A percentile compares a stretch with the other conserved stretches of the same genome.
phyloP scores from a whole-genome alignment of 1,140 invertebrate genomes.

The Pachyrhynchus sulphureomaculatus region DNA sequence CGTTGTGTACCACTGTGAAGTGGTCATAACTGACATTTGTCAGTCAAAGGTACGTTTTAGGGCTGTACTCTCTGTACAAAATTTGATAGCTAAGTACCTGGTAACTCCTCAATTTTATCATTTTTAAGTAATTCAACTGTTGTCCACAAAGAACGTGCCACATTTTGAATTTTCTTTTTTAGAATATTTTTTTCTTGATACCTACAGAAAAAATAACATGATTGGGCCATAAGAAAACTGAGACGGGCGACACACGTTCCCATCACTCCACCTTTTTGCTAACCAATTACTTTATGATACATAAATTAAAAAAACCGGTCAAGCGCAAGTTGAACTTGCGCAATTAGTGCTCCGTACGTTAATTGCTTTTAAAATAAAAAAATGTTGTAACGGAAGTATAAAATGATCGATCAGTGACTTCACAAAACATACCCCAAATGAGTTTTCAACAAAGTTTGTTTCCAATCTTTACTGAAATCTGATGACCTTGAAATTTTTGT shows the following conservation, averaged over 20 bases:
- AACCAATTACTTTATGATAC: neutral
- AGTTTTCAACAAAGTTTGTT: no score
- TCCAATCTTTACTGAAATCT: no score
- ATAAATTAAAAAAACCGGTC: no score
- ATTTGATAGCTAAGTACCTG: constrained; percentile 1
- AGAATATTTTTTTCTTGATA: neutral
- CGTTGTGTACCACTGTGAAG: neutral
- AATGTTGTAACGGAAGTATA: no score
- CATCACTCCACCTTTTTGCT: neutral
- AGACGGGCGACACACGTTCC: neutral
- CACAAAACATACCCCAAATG: no score
- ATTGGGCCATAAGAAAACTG: neutral
- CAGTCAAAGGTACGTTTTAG: neutral
- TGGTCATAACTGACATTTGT: neutral
- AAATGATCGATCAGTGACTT: no score
- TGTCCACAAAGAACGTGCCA: neutral
- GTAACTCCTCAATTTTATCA: constrained; percentile 9
- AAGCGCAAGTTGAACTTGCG: no score
- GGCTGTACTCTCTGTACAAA: neutral
- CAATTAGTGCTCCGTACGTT: no score
- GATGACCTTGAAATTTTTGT: no score
- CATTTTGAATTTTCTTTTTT: neutral
- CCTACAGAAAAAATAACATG: neutral
- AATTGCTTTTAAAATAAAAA: no score
- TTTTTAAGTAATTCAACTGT: constrained; percentile 6